Evolutionary conservation across 2,113 vertebrate species (phyloP), one percentile per base, ranked within the genome.

Genomic region (Camelus dromedarius): DNA sequence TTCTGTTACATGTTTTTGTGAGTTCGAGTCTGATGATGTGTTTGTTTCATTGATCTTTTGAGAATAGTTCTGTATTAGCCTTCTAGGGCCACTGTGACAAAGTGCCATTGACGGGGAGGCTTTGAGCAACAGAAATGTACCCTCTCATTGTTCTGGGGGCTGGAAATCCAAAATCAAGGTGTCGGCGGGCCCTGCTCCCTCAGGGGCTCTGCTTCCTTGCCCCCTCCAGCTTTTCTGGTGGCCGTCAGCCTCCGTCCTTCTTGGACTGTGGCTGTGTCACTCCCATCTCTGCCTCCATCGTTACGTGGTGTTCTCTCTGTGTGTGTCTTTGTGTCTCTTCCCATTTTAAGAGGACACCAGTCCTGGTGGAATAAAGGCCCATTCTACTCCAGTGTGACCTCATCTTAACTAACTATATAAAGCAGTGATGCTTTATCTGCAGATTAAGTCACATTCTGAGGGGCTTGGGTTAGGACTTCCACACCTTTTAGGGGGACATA

Each of bases 231-330:
- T 30, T 30, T 4, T 56, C 32, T 9, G 11, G 18, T 0, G 20
- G 32, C 58, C 14, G 0, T 38, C 72, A 13, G 13, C 28, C n/a
- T 35, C 24, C 1, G 6, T 35, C 0, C 3, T 20, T 30, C 32
- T 5, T 19, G 66, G n/a, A 50, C 38, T 26, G 35, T 60, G 26
- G 24, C 11, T 12, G 10, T 16, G 1, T 15, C 28, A 9, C n/a
- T 58, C 24, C 11, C 22, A 0, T 38, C 13, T 16, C 48, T 42
- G 64, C 32, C 67, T 20, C 20, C 54, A 12, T 24, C 4, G 26
- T 60, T 26, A 2, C 4, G 0, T 4, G 32, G 38, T 2, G 0
- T 19, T 72, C 12, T 16, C 20, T 8, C 6, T 48, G 26, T 7
- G n/a, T 18, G 56, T 62, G 42, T 79, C 6, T 42, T 7, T 54